These are phyloP conservation scores for Pan troglodytes DNA, from an alignment of 2,113 vertebrate species.

Conservation along the genomic window NHGRI_mPanTro3-v2.1_pri NC_072419.2:46825001-46825500, in stretches of 20 bases:
- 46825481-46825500: background rate
- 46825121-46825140: background rate
- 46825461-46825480: background rate
- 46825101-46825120: background rate
- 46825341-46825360: background rate
- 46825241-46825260: background rate
- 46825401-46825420: background rate
- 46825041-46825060: background rate
- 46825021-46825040: background rate
- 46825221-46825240: background rate
- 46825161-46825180: conserved; percentile 16
- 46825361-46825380: background rate
- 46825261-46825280: background rate
- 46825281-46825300: background rate
- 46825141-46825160: conserved; percentile 1
- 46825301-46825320: background rate
- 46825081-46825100: background rate
- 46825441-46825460: background rate
- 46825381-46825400: background rate
- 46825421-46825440: background rate
- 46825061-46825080: background rate
- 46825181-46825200: background rate
- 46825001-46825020: background rate
- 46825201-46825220: background rate
- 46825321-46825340: background rate